Base-by-base conservation (phyloP, 92 coral and sea anemone species). In the Paragorgia papillata region DNA sequence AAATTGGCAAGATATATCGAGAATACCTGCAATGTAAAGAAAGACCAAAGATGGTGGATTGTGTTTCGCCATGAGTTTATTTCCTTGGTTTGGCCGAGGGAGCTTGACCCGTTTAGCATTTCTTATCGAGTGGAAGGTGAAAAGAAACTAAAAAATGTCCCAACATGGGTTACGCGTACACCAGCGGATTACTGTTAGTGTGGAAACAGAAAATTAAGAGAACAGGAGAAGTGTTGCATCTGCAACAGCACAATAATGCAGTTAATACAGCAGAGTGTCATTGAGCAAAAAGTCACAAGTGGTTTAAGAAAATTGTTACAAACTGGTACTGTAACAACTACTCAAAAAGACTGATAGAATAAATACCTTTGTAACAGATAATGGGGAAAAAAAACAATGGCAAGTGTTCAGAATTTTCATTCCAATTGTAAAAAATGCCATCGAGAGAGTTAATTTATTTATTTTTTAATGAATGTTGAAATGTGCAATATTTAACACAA, bases 31-130 rank as follows among this genome's bases (percentile, higher is more conserved):
- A 88, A 88, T 85, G 80, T 66, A 31, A 73, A 34, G 64, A 88
- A 88, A 56, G 21, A 48, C 40, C 63, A 43, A 25, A 70, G 87
- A 74, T 88, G 92, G 89, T 74, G 78, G 84, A 76, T 58, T 57
- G 87, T 84, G n/a, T 84, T 88, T 35, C 34, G 89, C 31, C 89
- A 88, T 56, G 88, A 80, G 57, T 88, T 59, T 66, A 64, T 88
- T 29, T 80, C 61, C n/a, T 28, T 75, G 64, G 24, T 84, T 7
- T 85, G 86, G 88, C 82, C 81, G 55, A 79, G 91, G 59, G 88
- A 87, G 85, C 43, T 83, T 39, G 88, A 87, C 46, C 87, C 90
- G 15, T 55, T 59, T 51, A 87, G 87, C 49, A 58, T 65, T 27
- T 26, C 79, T 10, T 87, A 79, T 53, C 73, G 22, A 7, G 43